Conservation (phyloP, 53 echinoderm and acorn worm genomes). For the Patiria pectinifera region DNA sequence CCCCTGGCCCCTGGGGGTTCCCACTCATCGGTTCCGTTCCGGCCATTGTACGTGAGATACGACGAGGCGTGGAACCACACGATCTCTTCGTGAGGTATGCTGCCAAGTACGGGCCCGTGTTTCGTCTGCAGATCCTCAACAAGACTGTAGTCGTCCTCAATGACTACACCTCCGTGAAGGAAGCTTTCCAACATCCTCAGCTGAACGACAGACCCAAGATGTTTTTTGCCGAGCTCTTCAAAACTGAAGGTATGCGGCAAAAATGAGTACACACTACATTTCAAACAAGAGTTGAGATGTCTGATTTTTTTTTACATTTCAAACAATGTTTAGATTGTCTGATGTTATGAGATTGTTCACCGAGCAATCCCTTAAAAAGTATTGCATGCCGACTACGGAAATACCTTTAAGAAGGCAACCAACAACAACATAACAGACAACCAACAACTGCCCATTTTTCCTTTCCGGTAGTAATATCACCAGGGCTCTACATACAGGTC, state of each 20-base stretch:
- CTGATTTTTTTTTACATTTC: too few species aligned
- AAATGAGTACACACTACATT: too few species aligned
- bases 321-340: too few species aligned
- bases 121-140: constrained; percentile 37
- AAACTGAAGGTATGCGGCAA: neutral
- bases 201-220: constrained; percentile 17
- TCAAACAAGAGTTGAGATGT: too few species aligned
- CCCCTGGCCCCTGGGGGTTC: constrained; percentile 46
- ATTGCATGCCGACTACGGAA: too few species aligned
- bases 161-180: constrained; percentile 54
- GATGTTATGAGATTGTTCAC: too few species aligned
- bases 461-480: too few species aligned
- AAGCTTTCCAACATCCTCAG: constrained; percentile 50
- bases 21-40: constrained; percentile 49
- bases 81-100: constrained; percentile 7
- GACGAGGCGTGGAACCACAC: constrained; percentile 35
- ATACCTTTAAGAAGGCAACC: too few species aligned
- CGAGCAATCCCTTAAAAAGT: too few species aligned
- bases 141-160: constrained; percentile 43
- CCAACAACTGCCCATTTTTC: too few species aligned
- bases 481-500: too few species aligned
- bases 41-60: neutral
- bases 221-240: neutral
- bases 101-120: constrained; percentile 44
- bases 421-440: too few species aligned